Base-by-base conservation (phyloP, 2,113 vertebrate species). In the Lynx canadensis region DNA sequence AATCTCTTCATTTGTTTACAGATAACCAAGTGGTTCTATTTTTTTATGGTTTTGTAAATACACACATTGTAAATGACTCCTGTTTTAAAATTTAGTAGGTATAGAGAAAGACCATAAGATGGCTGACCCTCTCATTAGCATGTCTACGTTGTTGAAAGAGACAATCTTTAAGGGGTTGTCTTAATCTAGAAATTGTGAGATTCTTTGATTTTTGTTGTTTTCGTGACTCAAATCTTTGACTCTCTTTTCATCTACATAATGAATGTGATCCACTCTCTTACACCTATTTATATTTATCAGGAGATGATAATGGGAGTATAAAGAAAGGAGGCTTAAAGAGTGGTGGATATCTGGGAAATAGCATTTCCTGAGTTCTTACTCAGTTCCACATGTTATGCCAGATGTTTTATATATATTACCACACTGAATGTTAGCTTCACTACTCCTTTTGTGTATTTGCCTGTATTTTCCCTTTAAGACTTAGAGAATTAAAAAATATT, bases 171-270 rank as follows among this genome's bases (percentile, higher is more conserved):
- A 27, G 10, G n/a, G 16, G 80, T 89, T 65, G 8, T 73, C 45
- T 91, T 90, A 86, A 45, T 80, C 13, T 81, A 84, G 85, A 86
- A 93, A 21, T 93, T 97, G 14, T 55, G 65, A 74, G 38, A 60
- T 63, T 82, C 57, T 95, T 83, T 74, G 45, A 31, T 27, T 65
- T 71, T 84, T 81, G 68, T 21, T 88, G 9, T 83, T 96, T 55
- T 79, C n/a, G 92, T 80, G 45, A 85, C 41, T 96, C 25, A 69
- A 18, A 29, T 87, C 50, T 78, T 93, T 52, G 1, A 66, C 71
- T 89, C 21, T 92, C 19, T 66, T 31, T 95, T 80, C 4, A 76
- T 81, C 38, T 91, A 7, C 31, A 29, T 65, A 79, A 57, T 78
- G 12, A 38, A 8, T 78, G 5, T 52, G n/a, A 82, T 60, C 50